Percentiles rank a stretch among this genome's conserved stretches.
Evolutionary conservation across 1,140 invertebrate species (phyloP).

Genomic region (Piezodorus guildinii): DNA sequence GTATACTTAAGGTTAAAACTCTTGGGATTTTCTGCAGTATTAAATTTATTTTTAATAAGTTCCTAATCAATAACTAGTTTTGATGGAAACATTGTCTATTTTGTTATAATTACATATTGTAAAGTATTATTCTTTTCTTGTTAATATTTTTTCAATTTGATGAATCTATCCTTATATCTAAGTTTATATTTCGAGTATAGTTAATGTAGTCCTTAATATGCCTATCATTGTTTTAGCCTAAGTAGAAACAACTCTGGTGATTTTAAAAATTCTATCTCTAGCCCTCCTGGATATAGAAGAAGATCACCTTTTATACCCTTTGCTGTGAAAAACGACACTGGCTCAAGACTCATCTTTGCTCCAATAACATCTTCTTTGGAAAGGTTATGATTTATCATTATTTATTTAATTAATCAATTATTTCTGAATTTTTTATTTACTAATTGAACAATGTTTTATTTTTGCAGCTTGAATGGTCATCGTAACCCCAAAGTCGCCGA

Average conservation of each 20-base stretch:
- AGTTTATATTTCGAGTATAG: too few species aligned
- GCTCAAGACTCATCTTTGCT: constrained; percentile 68
- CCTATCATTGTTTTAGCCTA: too few species aligned
- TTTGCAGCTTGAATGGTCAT: constrained; percentile 10
- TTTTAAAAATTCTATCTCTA: constrained; percentile 25
- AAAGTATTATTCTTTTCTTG: too few species aligned
- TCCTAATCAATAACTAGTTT: too few species aligned
- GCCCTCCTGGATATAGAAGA: constrained; percentile 47
- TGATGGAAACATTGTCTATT: too few species aligned
- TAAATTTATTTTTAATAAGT: too few species aligned
- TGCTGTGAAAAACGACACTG: constrained; percentile 80
- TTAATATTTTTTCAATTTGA: too few species aligned
- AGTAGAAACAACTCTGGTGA: neutral
- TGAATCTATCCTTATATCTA: too few species aligned
- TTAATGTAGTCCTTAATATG: too few species aligned
- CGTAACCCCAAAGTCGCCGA: constrained; percentile 27
- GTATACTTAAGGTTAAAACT: too few species aligned
- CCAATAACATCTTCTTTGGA: constrained; percentile 50
- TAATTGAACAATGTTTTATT: neutral
- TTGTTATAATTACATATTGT: too few species aligned
- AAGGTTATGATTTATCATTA: constrained; percentile 25
- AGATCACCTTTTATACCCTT: constrained; percentile 86
- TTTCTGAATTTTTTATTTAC: neutral
- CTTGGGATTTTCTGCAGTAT: too few species aligned
- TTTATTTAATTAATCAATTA: neutral